A percentile compares a stretch with the other conserved stretches of the same genome.
phyloP scores from a whole-genome alignment of 1,140 invertebrate species.

The Drosophila chauvacae region DNA sequence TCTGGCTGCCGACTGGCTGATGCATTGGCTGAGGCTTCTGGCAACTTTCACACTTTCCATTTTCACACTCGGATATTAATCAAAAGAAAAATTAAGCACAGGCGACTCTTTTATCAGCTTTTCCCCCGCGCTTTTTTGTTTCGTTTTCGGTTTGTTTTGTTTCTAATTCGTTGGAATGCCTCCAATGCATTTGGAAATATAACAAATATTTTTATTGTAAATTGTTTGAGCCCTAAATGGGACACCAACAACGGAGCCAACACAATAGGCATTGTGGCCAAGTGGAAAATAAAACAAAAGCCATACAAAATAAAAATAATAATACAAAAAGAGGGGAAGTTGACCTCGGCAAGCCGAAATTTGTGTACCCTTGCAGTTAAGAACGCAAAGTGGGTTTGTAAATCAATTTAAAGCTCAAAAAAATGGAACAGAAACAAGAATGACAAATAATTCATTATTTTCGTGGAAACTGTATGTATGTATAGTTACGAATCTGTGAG shows the following conservation, averaged over 20 bases:
- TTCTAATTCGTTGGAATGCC: constrained; percentile 29
- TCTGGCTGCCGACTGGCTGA: constrained; percentile 12
- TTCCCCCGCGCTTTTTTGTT: constrained; percentile 5
- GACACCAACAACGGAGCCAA: constrained; percentile 22
- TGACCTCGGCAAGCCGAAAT: constrained; percentile 1
- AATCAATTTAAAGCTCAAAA: not conserved
- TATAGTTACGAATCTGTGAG: not conserved
- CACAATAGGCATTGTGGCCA: constrained; percentile 42
- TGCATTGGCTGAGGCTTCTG: constrained; percentile 23
- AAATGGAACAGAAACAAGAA: not conserved
- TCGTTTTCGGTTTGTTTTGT: constrained; percentile 32
- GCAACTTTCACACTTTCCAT: constrained; percentile 79
- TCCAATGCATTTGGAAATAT: constrained; percentile 59
- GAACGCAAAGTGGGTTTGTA: not conserved
- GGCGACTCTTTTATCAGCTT: constrained; percentile 21
- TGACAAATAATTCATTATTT: not conserved
- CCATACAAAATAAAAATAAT: constrained; percentile 37
- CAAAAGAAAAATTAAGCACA: constrained; percentile 55
- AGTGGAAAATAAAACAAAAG: constrained; percentile 55
- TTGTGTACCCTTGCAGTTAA: not conserved
- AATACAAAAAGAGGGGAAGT: constrained; percentile 16
- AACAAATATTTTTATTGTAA: constrained; percentile 58
- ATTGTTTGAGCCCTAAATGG: constrained; percentile 48
- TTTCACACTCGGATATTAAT: constrained; percentile 75
- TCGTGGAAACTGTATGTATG: not conserved